Base-by-base conservation (phyloP, 2,888 invertebrate species). In the Dryadula phaetusa region DNA sequence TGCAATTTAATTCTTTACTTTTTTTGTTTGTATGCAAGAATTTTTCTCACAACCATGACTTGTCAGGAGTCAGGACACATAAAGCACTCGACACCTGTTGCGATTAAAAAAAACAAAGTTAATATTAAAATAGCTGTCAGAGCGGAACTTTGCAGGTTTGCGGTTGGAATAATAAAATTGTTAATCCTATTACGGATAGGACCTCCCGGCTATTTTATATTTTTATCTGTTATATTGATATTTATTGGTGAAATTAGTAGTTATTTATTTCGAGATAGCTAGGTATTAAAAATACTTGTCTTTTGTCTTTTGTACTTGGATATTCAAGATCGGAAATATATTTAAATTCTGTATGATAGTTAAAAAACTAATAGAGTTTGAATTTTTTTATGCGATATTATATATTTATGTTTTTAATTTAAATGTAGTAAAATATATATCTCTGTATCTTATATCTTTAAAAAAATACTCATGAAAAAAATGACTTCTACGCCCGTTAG, bases 31-130 rank as follows among this genome's bases (percentile, higher is more conserved):
- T 62, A 73, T 56, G 71, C 66, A 79, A 72, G 75, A 77, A 77
- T 78, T 79, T 77, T 81, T 83, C 81, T 81, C 80, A 80, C 77
- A 77, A 69, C 73, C 75, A 58, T 64, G 64, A 64, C 70, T 67
- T 56, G 74, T 74, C 79, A 80, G 83, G 84, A 84, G 74, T 74
- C 79, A 81, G 85, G 85, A 85, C 79, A 73, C 82, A 85, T 85
- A 85, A 85, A 85, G 70, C 75, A 81, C 72, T 79, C 79, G 69
- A 73, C 82, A 80, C 80, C 78, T 82, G 81, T 64, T 74, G 74
- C 74, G 69, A 74, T 74, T 75, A 75, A 75, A 73, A 74, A 76
- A 75, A 70, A 72, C 52, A 70, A 68, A 72, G 66, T 61, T 73
- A 68, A 67, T 71, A 72, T 71, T 71, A 72, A 75, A 75, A 75